phyloP scores from a whole-genome alignment of 2,113 vertebrate species.

The Cyprinodon brontotheroides region DNA sequence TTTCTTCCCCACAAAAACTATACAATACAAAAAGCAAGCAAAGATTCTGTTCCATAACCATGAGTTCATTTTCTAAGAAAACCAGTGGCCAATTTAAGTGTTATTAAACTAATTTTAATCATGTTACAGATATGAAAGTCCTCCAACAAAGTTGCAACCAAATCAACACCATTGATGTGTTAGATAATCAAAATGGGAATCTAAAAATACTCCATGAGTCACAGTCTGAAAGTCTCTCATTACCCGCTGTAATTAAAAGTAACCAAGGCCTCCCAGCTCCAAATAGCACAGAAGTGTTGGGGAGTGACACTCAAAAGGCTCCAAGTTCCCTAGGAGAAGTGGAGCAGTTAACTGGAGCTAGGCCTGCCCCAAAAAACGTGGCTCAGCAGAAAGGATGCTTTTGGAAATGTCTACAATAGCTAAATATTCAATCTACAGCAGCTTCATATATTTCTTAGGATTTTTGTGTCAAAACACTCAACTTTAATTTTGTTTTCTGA shows the following conservation, averaged over 20 bases:
- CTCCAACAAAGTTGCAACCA: constrained; percentile 46
- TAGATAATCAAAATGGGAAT: constrained; percentile 70
- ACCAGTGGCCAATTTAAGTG: constrained; percentile 1
- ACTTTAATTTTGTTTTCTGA: constrained; percentile 19
- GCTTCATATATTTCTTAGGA: neutral
- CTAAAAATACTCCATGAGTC: constrained; percentile 79
- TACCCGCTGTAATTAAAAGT: constrained; percentile 80
- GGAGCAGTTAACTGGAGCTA: constrained; percentile 28
- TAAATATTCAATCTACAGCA: neutral
- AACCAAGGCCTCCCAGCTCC: constrained; percentile 64
- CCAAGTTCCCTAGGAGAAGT: constrained; percentile 32
- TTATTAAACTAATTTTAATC: constrained; percentile 5
- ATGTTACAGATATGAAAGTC: constrained; percentile 27
- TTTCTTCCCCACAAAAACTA: neutral
- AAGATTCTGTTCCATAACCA: neutral
- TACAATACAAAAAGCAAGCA: neutral
- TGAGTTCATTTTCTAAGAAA: neutral
- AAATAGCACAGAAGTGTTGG: constrained; percentile 69
- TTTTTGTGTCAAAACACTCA: constrained; percentile 33
- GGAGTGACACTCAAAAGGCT: constrained; percentile 63
- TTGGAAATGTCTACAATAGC: constrained; percentile 19
- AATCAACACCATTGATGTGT: constrained; percentile 53
- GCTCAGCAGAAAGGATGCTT: constrained; percentile 29
- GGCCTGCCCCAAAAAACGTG: constrained; percentile 11
- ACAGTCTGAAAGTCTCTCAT: constrained; percentile 75